Evolutionary conservation across 2,888 invertebrate species (phyloP).

Genomic region (Caenorhabditis doughertyi): DNA sequence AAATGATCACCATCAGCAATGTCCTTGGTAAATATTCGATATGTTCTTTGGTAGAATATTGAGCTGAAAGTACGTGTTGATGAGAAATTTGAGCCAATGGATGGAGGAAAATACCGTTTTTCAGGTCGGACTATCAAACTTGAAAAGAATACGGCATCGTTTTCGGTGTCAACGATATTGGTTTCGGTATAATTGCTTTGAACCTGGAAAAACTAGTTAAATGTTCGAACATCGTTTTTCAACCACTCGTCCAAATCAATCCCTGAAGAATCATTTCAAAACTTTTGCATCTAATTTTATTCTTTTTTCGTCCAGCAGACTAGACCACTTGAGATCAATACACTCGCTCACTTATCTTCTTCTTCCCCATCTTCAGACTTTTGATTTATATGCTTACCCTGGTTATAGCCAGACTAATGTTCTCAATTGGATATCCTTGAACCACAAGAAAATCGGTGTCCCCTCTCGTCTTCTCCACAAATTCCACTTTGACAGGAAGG

Average conservation of each 20-base stretch:
- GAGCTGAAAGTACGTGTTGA: constrained; percentile 19
- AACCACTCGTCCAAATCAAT: no score
- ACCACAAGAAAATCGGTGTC: constrained; percentile 69
- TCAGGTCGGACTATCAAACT: constrained; percentile 39
- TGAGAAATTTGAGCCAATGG: neutral
- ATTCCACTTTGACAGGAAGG: constrained; percentile 35
- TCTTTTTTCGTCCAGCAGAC: neutral
- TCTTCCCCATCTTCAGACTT: neutral
- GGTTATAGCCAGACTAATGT: constrained; percentile 67
- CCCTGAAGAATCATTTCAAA: no score
- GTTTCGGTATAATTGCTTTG: constrained; percentile 43
- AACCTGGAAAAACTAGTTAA: constrained; percentile 21
- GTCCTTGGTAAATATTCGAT: constrained; percentile 52
- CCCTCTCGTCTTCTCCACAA: constrained; percentile 34
- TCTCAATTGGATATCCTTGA: constrained; percentile 75
- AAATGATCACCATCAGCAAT: constrained; percentile 53
- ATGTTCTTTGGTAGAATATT: constrained; percentile 48
- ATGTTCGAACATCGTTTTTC: neutral
- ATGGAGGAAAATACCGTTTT: constrained; percentile 3
- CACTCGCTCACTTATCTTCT: no score
- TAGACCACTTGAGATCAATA: neutral
- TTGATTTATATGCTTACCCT: constrained; percentile 20
- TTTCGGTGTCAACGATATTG: constrained; percentile 14
- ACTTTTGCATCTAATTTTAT: no score
- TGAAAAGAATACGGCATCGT: constrained; percentile 38